Evolutionary conservation across 1,140 invertebrate species (phyloP).

Genomic region (Cyrtorhinus lividipennis): DNA sequence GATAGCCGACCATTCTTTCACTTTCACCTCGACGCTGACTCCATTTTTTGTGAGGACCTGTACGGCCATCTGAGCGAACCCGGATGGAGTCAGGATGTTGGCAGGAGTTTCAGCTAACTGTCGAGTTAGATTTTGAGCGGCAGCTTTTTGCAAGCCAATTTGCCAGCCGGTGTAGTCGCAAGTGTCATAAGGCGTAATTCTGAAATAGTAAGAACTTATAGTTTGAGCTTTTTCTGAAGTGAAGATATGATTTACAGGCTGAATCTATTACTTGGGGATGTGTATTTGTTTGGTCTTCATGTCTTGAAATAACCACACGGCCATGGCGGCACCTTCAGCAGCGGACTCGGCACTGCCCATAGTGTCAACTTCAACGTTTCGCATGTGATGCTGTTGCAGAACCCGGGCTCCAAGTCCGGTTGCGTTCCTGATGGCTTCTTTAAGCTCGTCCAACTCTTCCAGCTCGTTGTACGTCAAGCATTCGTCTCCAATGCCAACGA

Average conservation of each 20-base stretch:
- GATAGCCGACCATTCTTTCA: slow-evolving; percentile 33
- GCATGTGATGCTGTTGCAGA: slow-evolving; percentile 29
- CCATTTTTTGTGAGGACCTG: slow-evolving; percentile 32
- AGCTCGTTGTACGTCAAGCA: slow-evolving; percentile 39
- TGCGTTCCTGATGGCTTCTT: slow-evolving; percentile 45
- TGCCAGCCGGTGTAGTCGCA: slow-evolving; percentile 36
- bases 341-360: slow-evolving; percentile 56
- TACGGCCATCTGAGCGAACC: slow-evolving; percentile 37
- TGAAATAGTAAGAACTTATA: slow-evolving; percentile 13
- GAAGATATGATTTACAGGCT: background rate
- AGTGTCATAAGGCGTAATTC: slow-evolving; percentile 21
- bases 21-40: slow-evolving; percentile 34
- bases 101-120: slow-evolving; percentile 45
- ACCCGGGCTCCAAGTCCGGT: slow-evolving; percentile 47
- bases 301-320: slow-evolving; percentile 49
- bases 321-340: slow-evolving; percentile 52
- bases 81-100: slow-evolving; percentile 45
- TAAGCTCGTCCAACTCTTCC: slow-evolving; percentile 50
- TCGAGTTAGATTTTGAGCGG: slow-evolving; percentile 45
- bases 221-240: slow-evolving; percentile 3
- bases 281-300: slow-evolving; percentile 24
- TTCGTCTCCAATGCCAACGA: slow-evolving; percentile 53
- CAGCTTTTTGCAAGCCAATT: slow-evolving; percentile 37
- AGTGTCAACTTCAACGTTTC: slow-evolving; percentile 41
- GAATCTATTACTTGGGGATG: slow-evolving; percentile 20